phyloP scores from a whole-genome alignment of 2,797 vertebrate genomes.

The Myripristis jacobus region DNA sequence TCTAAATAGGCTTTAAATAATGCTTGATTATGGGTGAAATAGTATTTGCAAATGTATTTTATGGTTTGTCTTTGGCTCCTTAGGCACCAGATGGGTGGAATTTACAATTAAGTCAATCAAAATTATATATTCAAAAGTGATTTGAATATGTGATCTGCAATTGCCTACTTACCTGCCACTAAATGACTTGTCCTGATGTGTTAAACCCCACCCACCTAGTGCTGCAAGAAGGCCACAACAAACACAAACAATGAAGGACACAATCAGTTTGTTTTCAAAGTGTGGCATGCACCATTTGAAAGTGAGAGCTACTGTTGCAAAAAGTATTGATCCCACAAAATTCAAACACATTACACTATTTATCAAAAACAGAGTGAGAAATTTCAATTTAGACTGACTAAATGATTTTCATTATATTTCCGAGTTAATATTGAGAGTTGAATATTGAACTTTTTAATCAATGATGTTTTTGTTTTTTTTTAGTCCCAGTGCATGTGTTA shows the following conservation, averaged over 20 bases:
- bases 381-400: background rate
- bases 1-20: constrained; percentile 64
- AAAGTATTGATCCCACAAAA: too few relatives aligned
- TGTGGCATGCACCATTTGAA: background rate
- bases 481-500: background rate
- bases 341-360: too few relatives aligned
- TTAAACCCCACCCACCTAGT: background rate
- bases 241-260: background rate
- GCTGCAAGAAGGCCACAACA: background rate
- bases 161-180: background rate
- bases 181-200: background rate
- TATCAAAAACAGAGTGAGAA: background rate
- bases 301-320: too few relatives aligned
- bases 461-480: too few relatives aligned
- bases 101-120: background rate
- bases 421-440: too few relatives aligned
- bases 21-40: constrained; percentile 61
- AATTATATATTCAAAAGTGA: background rate
- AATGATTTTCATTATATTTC: background rate
- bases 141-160: background rate
- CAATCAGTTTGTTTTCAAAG: background rate
- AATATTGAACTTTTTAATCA: too few relatives aligned
- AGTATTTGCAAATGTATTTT: constrained; percentile 45
- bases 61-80: constrained; percentile 4
- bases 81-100: background rate